These are phyloP conservation scores for Cassiopea andromeda DNA, from an alignment of 30 jellyfish, hydroid and myxozoan species.

Conservation along the genomic window DNA sequence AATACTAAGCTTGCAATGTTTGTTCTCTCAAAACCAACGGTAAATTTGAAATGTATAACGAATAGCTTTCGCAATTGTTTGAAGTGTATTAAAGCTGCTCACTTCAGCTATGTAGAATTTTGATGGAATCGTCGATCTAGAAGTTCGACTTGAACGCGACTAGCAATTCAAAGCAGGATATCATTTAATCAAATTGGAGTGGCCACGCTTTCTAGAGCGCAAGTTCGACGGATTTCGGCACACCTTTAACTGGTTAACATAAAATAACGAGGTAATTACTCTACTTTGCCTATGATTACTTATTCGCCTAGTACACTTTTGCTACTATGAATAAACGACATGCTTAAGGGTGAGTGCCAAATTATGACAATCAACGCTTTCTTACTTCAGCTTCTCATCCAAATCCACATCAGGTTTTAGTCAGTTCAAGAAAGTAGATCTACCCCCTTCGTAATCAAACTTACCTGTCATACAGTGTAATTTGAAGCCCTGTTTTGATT, in stretches of 20 bases:
- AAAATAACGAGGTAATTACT: not conserved
- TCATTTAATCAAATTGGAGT: not conserved
- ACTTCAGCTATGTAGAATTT: not conserved
- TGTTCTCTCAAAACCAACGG: slow-evolving; percentile 57
- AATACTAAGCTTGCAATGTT: slow-evolving; percentile 42
- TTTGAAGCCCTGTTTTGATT: too few relatives aligned
- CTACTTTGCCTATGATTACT: not conserved
- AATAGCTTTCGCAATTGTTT: slow-evolving; percentile 32
- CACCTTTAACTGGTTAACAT: not conserved
- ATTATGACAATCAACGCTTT: too few relatives aligned
- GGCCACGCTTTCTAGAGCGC: not conserved
- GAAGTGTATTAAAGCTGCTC: slow-evolving; percentile 4
- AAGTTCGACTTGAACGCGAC: not conserved
- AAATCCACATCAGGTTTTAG: too few relatives aligned
- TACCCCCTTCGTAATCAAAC: too few relatives aligned
- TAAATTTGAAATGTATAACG: slow-evolving; percentile 16
- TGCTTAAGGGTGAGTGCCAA: too few relatives aligned
- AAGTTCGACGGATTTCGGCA: not conserved
- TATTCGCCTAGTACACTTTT: not conserved
- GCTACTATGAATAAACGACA: not conserved
- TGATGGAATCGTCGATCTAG: slow-evolving; percentile 8
- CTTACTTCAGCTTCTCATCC: too few relatives aligned
- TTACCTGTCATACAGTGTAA: too few relatives aligned
- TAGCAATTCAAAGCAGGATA: not conserved
- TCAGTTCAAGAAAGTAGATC: too few relatives aligned